Evolutionary conservation across 2,888 invertebrate species (phyloP).

Genomic region (Drosophila koepferae): DNA sequence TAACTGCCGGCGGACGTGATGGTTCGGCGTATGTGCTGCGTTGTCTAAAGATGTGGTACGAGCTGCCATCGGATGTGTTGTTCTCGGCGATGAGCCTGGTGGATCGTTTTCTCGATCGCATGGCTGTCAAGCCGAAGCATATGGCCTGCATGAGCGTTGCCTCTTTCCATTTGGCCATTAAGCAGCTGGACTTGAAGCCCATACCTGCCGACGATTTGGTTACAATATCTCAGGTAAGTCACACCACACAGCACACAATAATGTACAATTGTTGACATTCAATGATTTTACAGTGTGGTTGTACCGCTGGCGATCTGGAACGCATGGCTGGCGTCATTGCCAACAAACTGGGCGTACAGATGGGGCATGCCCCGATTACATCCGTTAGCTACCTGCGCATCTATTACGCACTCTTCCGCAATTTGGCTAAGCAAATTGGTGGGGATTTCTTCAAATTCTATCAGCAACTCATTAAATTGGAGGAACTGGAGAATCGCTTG

Average conservation of each 20-base stretch:
- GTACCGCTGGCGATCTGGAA: constrained; percentile 92
- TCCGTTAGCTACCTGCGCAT: constrained; percentile 90
- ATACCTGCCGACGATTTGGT: constrained; percentile 89
- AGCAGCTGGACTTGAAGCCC: constrained; percentile 87
- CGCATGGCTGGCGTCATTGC: constrained; percentile 94
- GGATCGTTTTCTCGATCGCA: constrained; percentile 93
- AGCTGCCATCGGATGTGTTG: constrained; percentile 91
- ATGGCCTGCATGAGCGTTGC: constrained; percentile 95
- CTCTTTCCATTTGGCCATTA: constrained; percentile 93
- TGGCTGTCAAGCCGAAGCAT: constrained; percentile 93
- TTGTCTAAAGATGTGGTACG: constrained; percentile 94
- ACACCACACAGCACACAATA: not conserved
- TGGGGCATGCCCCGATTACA: constrained; percentile 87
- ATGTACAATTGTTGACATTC: constrained; percentile 72
- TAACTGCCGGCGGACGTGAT: constrained; percentile 91
- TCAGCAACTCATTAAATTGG: constrained; percentile 86
- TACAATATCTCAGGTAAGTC: constrained; percentile 85
- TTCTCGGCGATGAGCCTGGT: constrained; percentile 92
- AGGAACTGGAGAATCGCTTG: constrained; percentile 89
- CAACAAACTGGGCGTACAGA: constrained; percentile 90
- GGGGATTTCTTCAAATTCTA: constrained; percentile 86
- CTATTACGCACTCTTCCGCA: constrained; percentile 88
- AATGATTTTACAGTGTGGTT: constrained; percentile 88
- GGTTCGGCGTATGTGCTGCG: constrained; percentile 92
- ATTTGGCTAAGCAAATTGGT: constrained; percentile 86